Base-by-base conservation (phyloP, 1,140 invertebrate genomes). In the Trichoplusia ni region DNA sequence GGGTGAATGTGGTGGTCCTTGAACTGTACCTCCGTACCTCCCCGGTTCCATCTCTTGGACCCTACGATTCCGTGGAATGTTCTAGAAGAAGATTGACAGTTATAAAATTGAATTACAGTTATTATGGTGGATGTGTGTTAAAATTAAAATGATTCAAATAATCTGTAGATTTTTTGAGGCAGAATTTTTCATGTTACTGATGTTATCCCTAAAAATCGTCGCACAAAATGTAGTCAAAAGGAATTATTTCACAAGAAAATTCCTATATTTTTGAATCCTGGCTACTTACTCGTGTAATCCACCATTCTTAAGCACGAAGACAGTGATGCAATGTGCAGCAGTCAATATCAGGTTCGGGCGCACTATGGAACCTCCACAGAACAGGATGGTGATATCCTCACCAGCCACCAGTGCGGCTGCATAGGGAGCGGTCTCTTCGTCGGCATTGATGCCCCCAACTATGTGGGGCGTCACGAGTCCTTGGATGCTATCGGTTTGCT, bases 1-100 rank as follows among this genome's bases (percentile, higher is more conserved):
- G 60, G 54, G 29, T 71, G 69, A 13, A 46, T 61, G 8, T 46
- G 14, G 60, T 56, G 33, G 29, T 9, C 13, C 6, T 27, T 37
- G 13, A 65, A 21, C 2, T 40, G 0, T 0, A 56, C n/a, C 4
- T 7, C 5, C 0, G 1, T 33, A 3, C 67, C 67, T 7, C 47
- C 49, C 7, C n/a, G 16, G 7, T 16, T 16, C 44, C 44, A 64
- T 7, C 14, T 31, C 19, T 70, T 62, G 21, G 59, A 40, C n/a
- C 68, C 64, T 71, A 89, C 33, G 69, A 35, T 19, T 27, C 2
- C 56, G 8, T 46, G 56, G 27, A 46, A 46, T 1, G 38, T 11
- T 4, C 56, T 60, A 29, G 7, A 60, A 44, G 13, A 7, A 33
- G 8, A 23, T 14, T 4, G 3, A 19, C 2, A 2, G 13, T 1